Base-by-base conservation (phyloP, 2,113 vertebrate species). In the Menura novaehollandiae region DNA sequence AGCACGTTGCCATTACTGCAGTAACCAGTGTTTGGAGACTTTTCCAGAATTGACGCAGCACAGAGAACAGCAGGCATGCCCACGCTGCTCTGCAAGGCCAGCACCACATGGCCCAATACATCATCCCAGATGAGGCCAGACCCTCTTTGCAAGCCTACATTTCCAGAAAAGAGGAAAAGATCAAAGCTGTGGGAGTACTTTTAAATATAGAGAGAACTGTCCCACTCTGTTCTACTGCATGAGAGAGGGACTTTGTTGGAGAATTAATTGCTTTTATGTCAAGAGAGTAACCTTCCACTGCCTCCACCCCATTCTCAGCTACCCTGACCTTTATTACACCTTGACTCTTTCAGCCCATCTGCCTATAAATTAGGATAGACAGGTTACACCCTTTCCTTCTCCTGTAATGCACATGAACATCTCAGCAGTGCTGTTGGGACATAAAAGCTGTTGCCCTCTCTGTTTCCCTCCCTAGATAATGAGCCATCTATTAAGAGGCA, bases 401-500 rank as follows among this genome's bases (percentile, higher is more conserved):
- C 59, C 56, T 72, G 69, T 79, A 85, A 85, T 4, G 24, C 72
- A 74, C 66, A 33, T 5, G 75, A 63, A 49, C 74, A 86, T 88
- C 80, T 95, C 83, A 17, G 62, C 37, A 72, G 43, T 52, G 85
- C 44, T 85, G 44, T 78, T 96, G 89, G 86, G 92, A 96, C 86
- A 93, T 55, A 93, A 89, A 88, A 35, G 47, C 44, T 94, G 91
- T 72, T 93, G 77, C 68, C 87, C 74, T 94, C 92, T 96, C 88
- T 95, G 84, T 97, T 96, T 97, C 75, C 95, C 85, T 92, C 95
- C 92, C 81, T 86, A 56, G 91, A 80, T 96, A 96, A 97, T 93
- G 72, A 96, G 46, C 85, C 82, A 44, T 71, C 89, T 77, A 91
- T 96, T 93, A 96, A 77, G 77, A 79, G 33, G 64, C 85, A 95